Evolutionary conservation across 2,797 vertebrate species (phyloP).

Genomic region (Amazona finschi): DNA sequence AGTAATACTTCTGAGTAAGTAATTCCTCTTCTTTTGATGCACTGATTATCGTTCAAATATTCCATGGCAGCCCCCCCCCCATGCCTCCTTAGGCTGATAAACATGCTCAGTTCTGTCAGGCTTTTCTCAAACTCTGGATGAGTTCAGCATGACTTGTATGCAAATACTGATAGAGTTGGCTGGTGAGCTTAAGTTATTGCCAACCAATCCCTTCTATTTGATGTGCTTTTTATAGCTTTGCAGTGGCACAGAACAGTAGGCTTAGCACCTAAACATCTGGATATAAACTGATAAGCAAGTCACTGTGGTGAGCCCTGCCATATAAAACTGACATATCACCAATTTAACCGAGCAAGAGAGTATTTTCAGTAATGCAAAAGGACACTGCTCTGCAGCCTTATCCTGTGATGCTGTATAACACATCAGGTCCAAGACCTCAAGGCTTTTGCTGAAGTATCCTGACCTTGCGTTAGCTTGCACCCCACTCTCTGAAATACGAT

Average conservation of each 20-base stretch:
- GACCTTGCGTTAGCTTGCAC: not conserved
- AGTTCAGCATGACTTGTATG: not conserved
- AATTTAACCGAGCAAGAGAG: not conserved
- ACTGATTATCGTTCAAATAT: not conserved
- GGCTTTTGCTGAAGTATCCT: not conserved
- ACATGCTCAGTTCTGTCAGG: not conserved
- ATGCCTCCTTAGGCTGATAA: not conserved
- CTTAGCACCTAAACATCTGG: slow-evolving; percentile 24
- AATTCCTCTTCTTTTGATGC: not conserved
- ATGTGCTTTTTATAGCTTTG: not conserved
- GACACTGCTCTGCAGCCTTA: not conserved
- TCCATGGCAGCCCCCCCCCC: not conserved
- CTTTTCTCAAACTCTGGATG: slow-evolving; percentile 10
- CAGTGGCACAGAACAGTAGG: not conserved
- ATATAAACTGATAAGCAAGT: not conserved
- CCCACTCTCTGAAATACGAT: not conserved
- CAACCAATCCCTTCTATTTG: not conserved
- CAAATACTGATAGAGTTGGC: not conserved
- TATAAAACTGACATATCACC: not conserved
- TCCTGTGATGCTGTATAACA: not conserved
- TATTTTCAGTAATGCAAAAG: not conserved
- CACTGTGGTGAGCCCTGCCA: not conserved
- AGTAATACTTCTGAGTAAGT: not conserved
- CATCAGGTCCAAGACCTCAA: not conserved
- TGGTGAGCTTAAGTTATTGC: not conserved